phyloP scores from a whole-genome alignment of 2,888 invertebrate genomes.

The Abrostola tripartita region DNA sequence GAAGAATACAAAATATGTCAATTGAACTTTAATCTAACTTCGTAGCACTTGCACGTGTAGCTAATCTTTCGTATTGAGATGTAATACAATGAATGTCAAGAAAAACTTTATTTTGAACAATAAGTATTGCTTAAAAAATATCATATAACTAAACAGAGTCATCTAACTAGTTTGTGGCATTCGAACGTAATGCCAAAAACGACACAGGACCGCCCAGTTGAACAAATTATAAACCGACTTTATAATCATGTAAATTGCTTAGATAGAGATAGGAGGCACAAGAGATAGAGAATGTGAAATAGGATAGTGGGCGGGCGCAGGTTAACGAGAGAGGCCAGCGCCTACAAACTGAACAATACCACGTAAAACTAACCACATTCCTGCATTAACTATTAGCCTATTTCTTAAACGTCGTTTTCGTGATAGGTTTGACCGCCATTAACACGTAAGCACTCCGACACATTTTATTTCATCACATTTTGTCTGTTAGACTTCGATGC shows the following conservation, averaged over 20 bases:
- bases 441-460: slow-evolving; percentile 32
- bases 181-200: slow-evolving; percentile 1
- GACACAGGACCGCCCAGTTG: slow-evolving; percentile 1
- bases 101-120: not conserved
- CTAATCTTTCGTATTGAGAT: not conserved
- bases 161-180: not conserved
- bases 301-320: slow-evolving; percentile 17
- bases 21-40: slow-evolving; percentile 23
- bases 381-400: slow-evolving; percentile 32
- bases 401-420: slow-evolving; percentile 28
- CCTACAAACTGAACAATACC: slow-evolving; percentile 18
- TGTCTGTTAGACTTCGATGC: not conserved
- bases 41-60: not conserved
- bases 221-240: slow-evolving; percentile 21
- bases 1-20: slow-evolving; percentile 9
- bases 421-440: slow-evolving; percentile 27
- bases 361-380: slow-evolving; percentile 17
- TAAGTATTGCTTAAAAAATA: not conserved
- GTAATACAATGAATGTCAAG: not conserved
- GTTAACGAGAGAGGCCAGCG: slow-evolving; percentile 23
- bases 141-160: not conserved
- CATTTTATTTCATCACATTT: slow-evolving; percentile 35
- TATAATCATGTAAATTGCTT: slow-evolving; percentile 33
- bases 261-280: slow-evolving; percentile 28
- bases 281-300: slow-evolving; percentile 31